These are phyloP conservation scores for Ferdinandea cuprea DNA, from an alignment of 2,888 invertebrate genomes.

Conservation along the genomic window DNA sequence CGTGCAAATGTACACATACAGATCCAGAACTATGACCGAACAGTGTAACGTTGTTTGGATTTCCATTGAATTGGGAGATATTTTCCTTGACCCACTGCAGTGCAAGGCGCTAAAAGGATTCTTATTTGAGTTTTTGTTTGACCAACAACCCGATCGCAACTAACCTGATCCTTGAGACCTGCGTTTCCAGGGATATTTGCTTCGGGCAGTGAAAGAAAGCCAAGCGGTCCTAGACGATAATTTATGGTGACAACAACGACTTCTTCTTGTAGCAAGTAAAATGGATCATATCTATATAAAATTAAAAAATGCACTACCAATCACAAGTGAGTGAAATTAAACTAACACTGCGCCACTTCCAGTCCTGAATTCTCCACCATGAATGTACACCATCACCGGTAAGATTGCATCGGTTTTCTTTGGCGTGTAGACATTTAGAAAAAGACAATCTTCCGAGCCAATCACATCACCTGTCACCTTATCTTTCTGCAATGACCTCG, in stretches of 20 bases:
- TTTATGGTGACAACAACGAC: constrained; percentile 81
- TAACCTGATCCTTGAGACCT: constrained; percentile 81
- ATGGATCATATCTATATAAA: constrained; percentile 80
- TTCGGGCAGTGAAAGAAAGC: constrained; percentile 80
- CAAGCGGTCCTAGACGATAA: constrained; percentile 81
- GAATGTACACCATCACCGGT: constrained; percentile 82
- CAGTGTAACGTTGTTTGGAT: constrained; percentile 77
- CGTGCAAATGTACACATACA: constrained; percentile 73
- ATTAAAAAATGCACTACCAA: neutral
- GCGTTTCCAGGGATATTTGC: constrained; percentile 81
- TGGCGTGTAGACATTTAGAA: constrained; percentile 81
- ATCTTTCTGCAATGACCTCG: constrained; percentile 79
- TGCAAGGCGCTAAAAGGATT: constrained; percentile 81
- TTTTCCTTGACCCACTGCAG: constrained; percentile 82
- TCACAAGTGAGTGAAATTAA: neutral
- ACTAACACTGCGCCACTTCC: constrained; percentile 80
- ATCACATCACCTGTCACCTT: constrained; percentile 75
- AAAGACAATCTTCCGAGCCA: constrained; percentile 81
- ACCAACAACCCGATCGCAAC: no score
- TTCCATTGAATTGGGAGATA: constrained; percentile 82
- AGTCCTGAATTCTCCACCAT: constrained; percentile 81
- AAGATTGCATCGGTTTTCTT: constrained; percentile 74
- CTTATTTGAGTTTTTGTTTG: no score
- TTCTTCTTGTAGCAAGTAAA: constrained; percentile 80
- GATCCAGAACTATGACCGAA: constrained; percentile 77